These are phyloP conservation scores for Chascanopsetta lugubris DNA, from an alignment of 2,113 vertebrate genomes.

Conservation along the genomic window DNA sequence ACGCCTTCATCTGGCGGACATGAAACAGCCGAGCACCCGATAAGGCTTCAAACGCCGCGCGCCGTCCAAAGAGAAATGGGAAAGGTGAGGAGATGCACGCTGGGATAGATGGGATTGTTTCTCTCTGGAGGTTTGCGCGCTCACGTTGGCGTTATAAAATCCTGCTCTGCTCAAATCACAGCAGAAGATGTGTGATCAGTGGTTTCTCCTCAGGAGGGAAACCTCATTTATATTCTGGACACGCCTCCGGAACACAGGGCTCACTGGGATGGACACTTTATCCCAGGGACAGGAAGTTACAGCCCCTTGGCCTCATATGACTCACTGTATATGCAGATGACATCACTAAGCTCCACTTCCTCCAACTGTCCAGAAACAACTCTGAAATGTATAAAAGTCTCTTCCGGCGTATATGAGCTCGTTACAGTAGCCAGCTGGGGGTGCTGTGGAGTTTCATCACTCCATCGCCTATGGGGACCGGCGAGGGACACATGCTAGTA, in stretches of 20 bases:
- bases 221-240: conserved; percentile 53
- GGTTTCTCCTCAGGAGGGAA: conserved; percentile 37
- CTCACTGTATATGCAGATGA: too few species aligned
- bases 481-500: too few species aligned
- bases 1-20: conserved; percentile 79
- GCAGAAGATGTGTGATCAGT: conserved; percentile 56
- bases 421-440: too few species aligned
- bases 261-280: conserved; percentile 28
- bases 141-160: conserved; percentile 51
- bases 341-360: too few species aligned
- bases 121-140: conserved; percentile 66
- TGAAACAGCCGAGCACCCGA: conserved; percentile 76
- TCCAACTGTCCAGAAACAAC: too few species aligned
- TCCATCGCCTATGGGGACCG: too few species aligned
- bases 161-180: conserved; percentile 42
- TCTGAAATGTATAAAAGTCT: too few species aligned
- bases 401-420: too few species aligned
- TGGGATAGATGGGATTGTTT: conserved; percentile 74
- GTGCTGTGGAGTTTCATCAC: too few species aligned
- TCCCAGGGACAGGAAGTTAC: neutral
- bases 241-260: conserved; percentile 22
- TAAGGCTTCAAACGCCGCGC: conserved; percentile 79
- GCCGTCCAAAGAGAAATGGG: conserved; percentile 68
- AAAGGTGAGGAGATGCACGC: conserved; percentile 75
- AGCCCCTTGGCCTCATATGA: neutral